phyloP scores from a whole-genome alignment of 2,797 vertebrate genomes.

The Sebastes taczanowskii region DNA sequence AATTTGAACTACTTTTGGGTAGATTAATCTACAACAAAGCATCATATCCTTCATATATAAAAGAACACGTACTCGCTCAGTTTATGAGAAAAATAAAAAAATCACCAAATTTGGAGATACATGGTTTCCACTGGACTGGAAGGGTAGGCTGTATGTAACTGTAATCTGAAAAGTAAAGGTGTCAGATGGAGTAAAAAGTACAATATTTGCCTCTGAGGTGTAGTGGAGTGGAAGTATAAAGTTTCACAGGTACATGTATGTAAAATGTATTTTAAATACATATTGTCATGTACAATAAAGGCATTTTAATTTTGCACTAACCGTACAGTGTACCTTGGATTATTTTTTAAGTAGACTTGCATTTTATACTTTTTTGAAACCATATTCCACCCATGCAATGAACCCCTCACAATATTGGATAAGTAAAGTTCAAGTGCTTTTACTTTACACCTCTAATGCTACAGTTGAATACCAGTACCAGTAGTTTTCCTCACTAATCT shows the following conservation, averaged over 20 bases:
- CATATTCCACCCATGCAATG: background rate
- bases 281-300: too few species aligned
- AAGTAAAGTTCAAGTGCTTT: too few species aligned
- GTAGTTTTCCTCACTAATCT: slow-evolving; percentile 25
- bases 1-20: background rate
- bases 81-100: background rate
- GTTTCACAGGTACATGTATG: background rate
- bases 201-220: background rate
- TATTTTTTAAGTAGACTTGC: background rate
- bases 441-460: background rate
- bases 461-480: background rate
- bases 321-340: too few species aligned
- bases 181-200: background rate
- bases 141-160: background rate
- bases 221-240: background rate
- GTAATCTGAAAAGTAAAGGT: background rate
- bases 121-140: background rate
- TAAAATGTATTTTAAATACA: too few species aligned
- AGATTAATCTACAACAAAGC: background rate
- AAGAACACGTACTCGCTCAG: too few species aligned
- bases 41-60: background rate
- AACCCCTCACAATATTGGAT: background rate
- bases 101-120: background rate
- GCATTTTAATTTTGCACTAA: too few species aligned
- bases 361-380: background rate